phyloP scores from a whole-genome alignment of 2,113 vertebrate genomes.

The Cynopterus brachyotis region DNA sequence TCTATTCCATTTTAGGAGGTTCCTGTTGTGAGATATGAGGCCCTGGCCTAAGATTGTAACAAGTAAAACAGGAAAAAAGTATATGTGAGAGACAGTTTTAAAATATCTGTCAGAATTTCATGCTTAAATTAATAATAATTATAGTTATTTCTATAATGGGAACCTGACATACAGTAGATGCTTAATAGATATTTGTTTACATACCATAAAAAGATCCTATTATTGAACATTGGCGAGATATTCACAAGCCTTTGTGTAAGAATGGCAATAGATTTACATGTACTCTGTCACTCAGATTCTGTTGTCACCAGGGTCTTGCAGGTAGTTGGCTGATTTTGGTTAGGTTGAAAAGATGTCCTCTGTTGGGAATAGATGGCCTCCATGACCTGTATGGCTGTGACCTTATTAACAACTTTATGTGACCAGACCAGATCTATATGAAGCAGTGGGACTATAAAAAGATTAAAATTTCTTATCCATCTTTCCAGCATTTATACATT shows the following conservation, averaged over 20 bases:
- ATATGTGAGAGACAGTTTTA: neutral
- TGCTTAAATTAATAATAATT: conserved; percentile 30
- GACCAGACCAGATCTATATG: neutral
- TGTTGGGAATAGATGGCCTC: neutral
- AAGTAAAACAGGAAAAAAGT: neutral
- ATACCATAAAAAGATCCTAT: neutral
- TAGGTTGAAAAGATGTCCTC: neutral
- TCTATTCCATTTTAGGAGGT: neutral
- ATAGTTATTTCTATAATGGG: neutral
- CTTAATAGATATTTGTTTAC: conserved; percentile 17
- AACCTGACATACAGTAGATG: neutral
- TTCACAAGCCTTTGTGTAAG: neutral
- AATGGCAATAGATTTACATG: neutral
- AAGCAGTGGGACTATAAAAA: neutral
- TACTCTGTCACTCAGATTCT: neutral
- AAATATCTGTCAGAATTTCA: neutral
- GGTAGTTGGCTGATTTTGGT: neutral
- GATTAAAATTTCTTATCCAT: conserved; percentile 10
- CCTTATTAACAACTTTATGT: neutral
- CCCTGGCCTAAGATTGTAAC: neutral
- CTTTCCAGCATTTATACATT: neutral
- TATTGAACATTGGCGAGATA: neutral
- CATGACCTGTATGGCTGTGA: neutral
- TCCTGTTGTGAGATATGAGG: neutral
- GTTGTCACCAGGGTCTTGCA: neutral